Evolutionary conservation across 64 coral and sea anemone genomes (phyloP).

Genomic region (Montipora capricornis): DNA sequence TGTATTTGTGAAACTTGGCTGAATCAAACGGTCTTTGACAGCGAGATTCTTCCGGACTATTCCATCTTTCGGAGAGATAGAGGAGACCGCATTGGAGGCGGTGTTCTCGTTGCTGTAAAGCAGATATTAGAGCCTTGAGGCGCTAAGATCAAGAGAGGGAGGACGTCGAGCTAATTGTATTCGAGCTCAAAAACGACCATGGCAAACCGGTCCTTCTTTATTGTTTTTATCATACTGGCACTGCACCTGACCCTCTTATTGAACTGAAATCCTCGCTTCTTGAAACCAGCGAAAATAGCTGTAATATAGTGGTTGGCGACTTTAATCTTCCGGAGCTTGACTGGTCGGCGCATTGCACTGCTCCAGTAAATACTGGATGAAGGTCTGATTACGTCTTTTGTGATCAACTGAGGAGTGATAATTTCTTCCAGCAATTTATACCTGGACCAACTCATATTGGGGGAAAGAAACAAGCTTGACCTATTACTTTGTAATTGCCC

Average conservation of each 20-base stretch:
- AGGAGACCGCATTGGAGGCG: conserved; percentile 46
- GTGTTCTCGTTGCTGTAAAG: conserved; percentile 27
- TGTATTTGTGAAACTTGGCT: conserved; percentile 24
- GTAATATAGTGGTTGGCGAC: conserved; percentile 34
- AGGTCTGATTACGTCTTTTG: conserved; percentile 8
- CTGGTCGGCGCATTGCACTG: neutral
- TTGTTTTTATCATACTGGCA: conserved; percentile 55
- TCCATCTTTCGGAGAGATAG: conserved; percentile 52
- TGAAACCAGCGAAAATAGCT: conserved; percentile 27
- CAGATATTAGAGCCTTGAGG: conserved; percentile 6
- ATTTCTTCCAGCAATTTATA: conserved; percentile 43
- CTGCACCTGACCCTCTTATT: conserved; percentile 25
- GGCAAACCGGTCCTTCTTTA: conserved; percentile 15
- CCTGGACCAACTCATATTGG: conserved; percentile 20
- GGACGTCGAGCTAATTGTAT: neutral
- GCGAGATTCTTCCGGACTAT: conserved; percentile 20
- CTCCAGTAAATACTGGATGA: neutral
- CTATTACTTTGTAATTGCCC: conserved; percentile 30
- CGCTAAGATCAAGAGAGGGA: conserved; percentile 25
- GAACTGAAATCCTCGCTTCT: neutral
- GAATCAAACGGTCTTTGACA: neutral
- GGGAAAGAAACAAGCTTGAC: conserved; percentile 42
- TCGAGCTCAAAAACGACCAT: conserved; percentile 16
- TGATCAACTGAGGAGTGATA: conserved; percentile 45
- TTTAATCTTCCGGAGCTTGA: conserved; percentile 12